Conservation (phyloP, 2,797 vertebrate species). For the Bucorvus abyssinicus region DNA sequence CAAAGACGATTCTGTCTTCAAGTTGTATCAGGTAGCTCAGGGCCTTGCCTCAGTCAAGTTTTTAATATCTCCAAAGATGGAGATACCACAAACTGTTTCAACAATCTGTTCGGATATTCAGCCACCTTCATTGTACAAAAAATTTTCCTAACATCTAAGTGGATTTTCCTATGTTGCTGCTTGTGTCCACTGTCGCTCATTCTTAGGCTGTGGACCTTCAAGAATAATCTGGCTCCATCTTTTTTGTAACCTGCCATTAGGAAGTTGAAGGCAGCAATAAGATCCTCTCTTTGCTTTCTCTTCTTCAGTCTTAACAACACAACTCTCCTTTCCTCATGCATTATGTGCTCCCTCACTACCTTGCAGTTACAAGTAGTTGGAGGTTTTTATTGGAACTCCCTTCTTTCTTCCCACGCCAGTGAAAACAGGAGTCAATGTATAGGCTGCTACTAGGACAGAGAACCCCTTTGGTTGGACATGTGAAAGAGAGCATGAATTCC, state of each 20-base stretch:
- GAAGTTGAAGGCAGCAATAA: not conserved
- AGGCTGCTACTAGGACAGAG: not conserved
- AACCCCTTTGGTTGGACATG: not conserved
- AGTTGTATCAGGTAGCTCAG: not conserved
- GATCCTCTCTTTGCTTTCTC: not conserved
- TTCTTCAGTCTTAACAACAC: not conserved
- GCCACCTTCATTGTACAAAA: not conserved
- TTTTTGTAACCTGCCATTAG: not conserved
- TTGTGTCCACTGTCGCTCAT: not conserved
- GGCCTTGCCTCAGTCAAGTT: not conserved
- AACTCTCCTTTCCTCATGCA: fast-evolving
- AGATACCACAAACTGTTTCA: not conserved
- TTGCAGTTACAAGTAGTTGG: not conserved
- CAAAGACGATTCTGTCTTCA: not conserved
- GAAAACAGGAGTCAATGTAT: not conserved
- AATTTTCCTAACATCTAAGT: not conserved
- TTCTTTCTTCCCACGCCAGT: not conserved
- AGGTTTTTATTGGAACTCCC: not conserved
- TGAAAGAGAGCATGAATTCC: not conserved
- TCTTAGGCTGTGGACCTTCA: not conserved
- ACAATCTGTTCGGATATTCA: not conserved
- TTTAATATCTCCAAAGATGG: not conserved
- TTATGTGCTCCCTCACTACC: not conserved
- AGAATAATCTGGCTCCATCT: not conserved
- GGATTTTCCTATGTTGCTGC: not conserved